Evolutionary conservation across 1,140 invertebrate genomes (phyloP).

Genomic region (Brachionus plicatilis): DNA sequence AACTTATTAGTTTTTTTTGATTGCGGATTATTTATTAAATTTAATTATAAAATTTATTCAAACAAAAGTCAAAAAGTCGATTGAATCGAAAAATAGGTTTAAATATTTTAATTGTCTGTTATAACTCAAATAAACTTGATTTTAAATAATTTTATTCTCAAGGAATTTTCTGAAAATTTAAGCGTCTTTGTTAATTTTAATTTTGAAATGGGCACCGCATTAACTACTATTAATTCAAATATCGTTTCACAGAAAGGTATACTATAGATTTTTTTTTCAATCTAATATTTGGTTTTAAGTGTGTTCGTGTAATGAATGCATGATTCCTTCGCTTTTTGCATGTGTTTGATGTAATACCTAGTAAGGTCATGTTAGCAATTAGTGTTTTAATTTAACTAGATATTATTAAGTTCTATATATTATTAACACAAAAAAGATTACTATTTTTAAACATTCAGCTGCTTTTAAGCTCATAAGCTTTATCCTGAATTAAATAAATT

Average conservation of each 20-base stretch:
- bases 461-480: background rate
- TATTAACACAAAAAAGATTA: background rate
- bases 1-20: background rate
- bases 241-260: constrained; percentile 7
- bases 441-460: background rate
- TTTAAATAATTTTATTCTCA: background rate
- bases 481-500: background rate
- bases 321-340: background rate
- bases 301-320: background rate
- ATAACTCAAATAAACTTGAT: background rate
- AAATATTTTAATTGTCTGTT: background rate
- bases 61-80: background rate
- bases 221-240: constrained; percentile 19
- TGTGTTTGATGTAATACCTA: background rate
- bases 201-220: constrained; percentile 6
- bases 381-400: background rate
- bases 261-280: background rate
- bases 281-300: background rate
- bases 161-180: background rate
- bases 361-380: background rate
- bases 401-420: background rate
- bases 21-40: background rate
- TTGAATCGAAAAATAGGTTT: background rate
- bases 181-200: background rate
- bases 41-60: background rate